Base-by-base conservation (phyloP, 2,113 vertebrate genomes). In the Oreochromis niloticus region DNA sequence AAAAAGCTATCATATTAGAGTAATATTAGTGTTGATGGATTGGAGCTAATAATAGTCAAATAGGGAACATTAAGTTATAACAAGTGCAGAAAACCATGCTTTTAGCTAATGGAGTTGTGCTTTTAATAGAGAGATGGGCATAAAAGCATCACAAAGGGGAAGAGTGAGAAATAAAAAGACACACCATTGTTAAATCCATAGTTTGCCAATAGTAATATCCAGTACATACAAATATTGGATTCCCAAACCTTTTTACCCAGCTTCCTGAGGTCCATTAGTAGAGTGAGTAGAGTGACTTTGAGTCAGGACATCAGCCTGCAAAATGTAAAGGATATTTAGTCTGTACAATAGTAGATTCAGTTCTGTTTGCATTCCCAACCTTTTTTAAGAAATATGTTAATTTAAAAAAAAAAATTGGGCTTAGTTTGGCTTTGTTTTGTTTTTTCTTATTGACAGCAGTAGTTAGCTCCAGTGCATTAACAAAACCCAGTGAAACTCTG, bases 1-100 rank as follows among this genome's bases (percentile, higher is more conserved):
- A 97, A 97, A 97, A 96, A 93, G 95, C 92, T 92, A 94, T 94
- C 89, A 92, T 93, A 95, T 97, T 96, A 97, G 96, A 96, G 97
- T 97, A 97, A 96, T 88, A 82, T 85, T 66, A 46, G 63, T 48
- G 55, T 71, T 87, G 95, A 96, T 97, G 96, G 96, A 94, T 95
- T 96, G 96, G 83, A 96, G 96, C 96, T 96, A 97, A 96, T 97
- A 96, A 91, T 93, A 96, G 96, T 96, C 96, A 96, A 97, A 97
- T 73, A 95, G 95, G 94, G 93, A 94, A 88, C 88, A 55, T 90
- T 93, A 75, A 94, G 94, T 95, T 88, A 50, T 46, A 88, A 88
- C 56, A 87, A 88, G 79, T 80, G 66, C n/a, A 80, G 83, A 86
- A 91, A 90, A 90, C 61, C 63, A 91, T 82, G 85, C 90, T 93